Conservation (phyloP, 2,797 vertebrate genomes). For the Xerus rutilus region DNA sequence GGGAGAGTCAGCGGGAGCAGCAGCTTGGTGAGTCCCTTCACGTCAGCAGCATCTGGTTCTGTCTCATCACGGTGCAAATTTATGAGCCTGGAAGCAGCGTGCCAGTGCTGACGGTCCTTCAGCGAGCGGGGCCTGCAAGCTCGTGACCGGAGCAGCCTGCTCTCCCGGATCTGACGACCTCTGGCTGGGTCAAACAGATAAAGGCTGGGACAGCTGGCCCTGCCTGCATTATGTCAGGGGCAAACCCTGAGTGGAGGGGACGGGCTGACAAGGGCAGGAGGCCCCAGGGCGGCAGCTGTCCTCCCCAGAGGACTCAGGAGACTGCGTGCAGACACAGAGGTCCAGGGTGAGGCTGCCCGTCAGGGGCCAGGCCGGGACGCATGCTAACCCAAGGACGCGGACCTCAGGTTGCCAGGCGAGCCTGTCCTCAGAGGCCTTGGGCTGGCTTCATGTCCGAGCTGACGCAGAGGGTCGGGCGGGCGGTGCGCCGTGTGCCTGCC, state of each 20-base stretch:
- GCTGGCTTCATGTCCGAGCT: neutral
- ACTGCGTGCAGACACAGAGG: too few relatives aligned
- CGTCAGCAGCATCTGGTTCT: constrained; percentile 88
- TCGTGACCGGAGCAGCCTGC: constrained; percentile 68
- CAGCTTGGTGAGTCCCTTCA: constrained; percentile 86
- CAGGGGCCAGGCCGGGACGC: too few relatives aligned
- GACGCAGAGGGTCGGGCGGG: neutral
- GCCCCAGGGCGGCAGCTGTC: neutral
- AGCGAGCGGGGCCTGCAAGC: constrained; percentile 73
- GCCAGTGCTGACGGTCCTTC: constrained; percentile 84
- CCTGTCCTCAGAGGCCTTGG: too few relatives aligned
- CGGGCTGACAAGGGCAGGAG: constrained; percentile 41
- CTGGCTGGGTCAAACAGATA: constrained; percentile 49
- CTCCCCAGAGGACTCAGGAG: neutral
- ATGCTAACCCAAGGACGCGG: too few relatives aligned
- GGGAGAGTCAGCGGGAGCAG: constrained; percentile 69
- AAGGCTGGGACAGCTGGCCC: neutral
- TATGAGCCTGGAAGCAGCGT: constrained; percentile 88
- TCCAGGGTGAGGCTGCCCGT: too few relatives aligned
- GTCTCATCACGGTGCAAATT: constrained; percentile 90
- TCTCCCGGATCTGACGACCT: constrained; percentile 35
- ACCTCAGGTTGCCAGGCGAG: too few relatives aligned
- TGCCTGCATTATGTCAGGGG: neutral
- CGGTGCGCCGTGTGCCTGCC: fast-evolving
- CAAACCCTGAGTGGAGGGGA: neutral